Base-by-base conservation (phyloP, 1,140 invertebrate genomes). In the Chironomus tepperi region DNA sequence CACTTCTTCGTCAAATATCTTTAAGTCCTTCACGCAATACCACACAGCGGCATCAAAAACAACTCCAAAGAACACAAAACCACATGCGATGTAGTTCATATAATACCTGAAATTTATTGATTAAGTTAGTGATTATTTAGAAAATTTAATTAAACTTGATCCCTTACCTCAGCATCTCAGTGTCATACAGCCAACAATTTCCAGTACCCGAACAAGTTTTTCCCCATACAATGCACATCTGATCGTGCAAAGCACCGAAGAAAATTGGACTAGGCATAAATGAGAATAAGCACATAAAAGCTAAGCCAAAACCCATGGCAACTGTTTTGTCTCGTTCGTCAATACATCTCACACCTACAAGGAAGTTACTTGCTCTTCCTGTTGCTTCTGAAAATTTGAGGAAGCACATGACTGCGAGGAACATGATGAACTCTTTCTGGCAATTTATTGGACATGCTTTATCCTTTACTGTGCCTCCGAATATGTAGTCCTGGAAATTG, bases 121-220 rank as follows among this genome's bases (percentile, higher is more conserved):
- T n/a, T n/a, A n/a, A n/a, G n/a, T n/a, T n/a, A n/a, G 12, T 67
- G 70, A 42, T 34, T 73, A 3, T 34, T 16, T 47, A 42, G 3
- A 75, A 67, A 34, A 10, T n/a, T n/a, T n/a, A n/a, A n/a, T 18
- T 8, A 67, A 57, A 47, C 24, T 43, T 73, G 7, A 15, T 42
- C 74, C 83, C 83, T 80, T 77, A 89, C 87, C 89, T 84, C 77
- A 91, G 80, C 19, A 84, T 84, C 76, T 86, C 85, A 7, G 88
- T 87, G 79, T 90, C 87, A 77, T 90, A 91, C 1, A 90, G 80
- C 90, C 89, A 91, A 79, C 90, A 91, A 78, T 91, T 91, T 74
- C 90, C 90, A 64, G 85, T 90, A 73, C 87, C 88, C 6, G 86
- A 84, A 78, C 90, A 91, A 9, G 90, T 91, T 79, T 89, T 90